Conservation (phyloP, 2,888 invertebrate species). For the Eristalinus aeneus region DNA sequence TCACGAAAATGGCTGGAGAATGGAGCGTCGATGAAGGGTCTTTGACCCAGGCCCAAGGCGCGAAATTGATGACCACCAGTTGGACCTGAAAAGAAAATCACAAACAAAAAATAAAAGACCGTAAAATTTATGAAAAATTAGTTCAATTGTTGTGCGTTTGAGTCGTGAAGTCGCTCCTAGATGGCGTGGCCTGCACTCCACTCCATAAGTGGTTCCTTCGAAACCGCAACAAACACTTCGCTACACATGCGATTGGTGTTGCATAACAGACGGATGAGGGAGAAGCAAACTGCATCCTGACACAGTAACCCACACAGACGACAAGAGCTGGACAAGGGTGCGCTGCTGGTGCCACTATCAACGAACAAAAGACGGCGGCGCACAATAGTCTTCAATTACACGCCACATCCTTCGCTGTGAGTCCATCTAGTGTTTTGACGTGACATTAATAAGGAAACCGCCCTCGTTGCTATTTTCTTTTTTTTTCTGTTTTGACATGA, state of each 20-base stretch:
- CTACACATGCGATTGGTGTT: neutral
- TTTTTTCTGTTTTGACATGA: slow-evolving; percentile 26
- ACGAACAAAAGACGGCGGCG: slow-evolving; percentile 38
- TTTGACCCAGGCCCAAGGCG: slow-evolving; percentile 87
- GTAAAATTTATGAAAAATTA: slow-evolving; percentile 56
- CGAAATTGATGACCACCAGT: slow-evolving; percentile 86
- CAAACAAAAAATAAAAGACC: slow-evolving; percentile 25
- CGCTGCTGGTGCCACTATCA: slow-evolving; percentile 20
- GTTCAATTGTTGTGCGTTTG: slow-evolving; percentile 31
- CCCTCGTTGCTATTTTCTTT: slow-evolving; percentile 22
- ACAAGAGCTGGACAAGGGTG: slow-evolving; percentile 21
- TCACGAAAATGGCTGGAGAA: slow-evolving; percentile 86
- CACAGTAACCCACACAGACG: slow-evolving; percentile 65
- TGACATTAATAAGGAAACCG: slow-evolving; percentile 59
- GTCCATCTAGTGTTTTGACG: slow-evolving; percentile 72
- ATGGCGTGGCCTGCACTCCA: neutral
- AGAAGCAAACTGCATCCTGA: slow-evolving; percentile 52
- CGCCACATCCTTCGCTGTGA: slow-evolving; percentile 31
- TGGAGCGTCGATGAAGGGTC: slow-evolving; percentile 85
- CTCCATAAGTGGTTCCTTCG: neutral
- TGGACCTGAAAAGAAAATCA: slow-evolving; percentile 80
- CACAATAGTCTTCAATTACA: slow-evolving; percentile 59
- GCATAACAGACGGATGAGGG: neutral
- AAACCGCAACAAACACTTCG: slow-evolving; percentile 62
- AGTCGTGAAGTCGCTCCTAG: neutral